Evolutionary conservation across 1,140 invertebrate genomes (phyloP), one percentile per base, ranked within the genome.

Genomic region (Drosophila santomea): DNA sequence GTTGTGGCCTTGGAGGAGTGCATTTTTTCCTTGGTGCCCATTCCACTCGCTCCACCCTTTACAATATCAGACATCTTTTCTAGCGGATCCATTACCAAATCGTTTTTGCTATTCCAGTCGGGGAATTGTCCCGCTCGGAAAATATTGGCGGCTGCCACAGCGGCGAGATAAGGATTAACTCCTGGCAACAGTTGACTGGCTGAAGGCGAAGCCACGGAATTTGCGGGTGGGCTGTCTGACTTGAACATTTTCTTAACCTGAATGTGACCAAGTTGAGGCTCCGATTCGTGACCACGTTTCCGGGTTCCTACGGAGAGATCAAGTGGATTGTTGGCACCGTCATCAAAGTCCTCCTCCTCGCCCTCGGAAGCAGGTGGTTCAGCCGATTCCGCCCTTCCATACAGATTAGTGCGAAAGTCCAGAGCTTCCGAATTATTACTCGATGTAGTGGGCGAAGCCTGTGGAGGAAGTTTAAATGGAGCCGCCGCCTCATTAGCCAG

Each of bases 41-140:
- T 58, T n/a, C 57, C 60, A 1, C 54, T 54, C 8, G 10, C 59
- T 12, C 41, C 50, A 0, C 90, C 86, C 61, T 91, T 91, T 0
- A 91, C 91, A 36, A 98, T 93, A 81, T 98, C 97, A 71, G 96
- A 97, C 97, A 98, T 98, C 88, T 98, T 97, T 85, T 98, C 97
- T 17, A 98, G 91, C 0, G 97, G 96, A 91, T 97, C 97, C 75
- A 96, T 95, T 0, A 95, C 94, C 15, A 96, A 94, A 84, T 97
- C 96, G 71, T 95, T 93, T 92, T 97, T 97, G 36, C 96, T 96
- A 88, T 97, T 97, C 96, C 96, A 97, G 28, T 97, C 94, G 14
- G 91, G 91, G 45, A 92, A 90, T 3, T 93, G 93, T 28, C 95
- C 95, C 75, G 96, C 96, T 1, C 96, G 96, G 23, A 96, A 97